Conservation (phyloP, 2,888 invertebrate species). For the Drosophila aldrichi region DNA sequence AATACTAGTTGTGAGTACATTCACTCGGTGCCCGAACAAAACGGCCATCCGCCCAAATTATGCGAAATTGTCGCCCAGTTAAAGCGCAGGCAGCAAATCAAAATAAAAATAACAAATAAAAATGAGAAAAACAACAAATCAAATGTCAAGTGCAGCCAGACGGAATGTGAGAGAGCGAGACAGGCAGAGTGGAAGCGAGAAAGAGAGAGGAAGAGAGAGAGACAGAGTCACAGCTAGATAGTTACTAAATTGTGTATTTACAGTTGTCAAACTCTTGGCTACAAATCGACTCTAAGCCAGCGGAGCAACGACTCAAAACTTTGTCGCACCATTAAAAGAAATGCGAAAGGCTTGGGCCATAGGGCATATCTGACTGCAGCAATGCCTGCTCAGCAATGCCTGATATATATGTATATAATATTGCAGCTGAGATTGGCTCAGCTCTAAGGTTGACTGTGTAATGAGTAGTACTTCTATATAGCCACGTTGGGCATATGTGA, state of each 20-base stretch:
- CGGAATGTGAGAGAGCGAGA: neutral
- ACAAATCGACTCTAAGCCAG: slow-evolving; percentile 5
- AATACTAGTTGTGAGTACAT: slow-evolving; percentile 11
- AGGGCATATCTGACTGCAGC: neutral
- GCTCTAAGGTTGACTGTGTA: no score
- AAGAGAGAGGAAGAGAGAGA: neutral
- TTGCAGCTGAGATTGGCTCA: no score
- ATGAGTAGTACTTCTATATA: neutral
- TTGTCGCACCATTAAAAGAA: neutral
- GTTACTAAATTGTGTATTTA: slow-evolving; percentile 17
- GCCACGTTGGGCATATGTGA: no score
- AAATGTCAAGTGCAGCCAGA: slow-evolving; percentile 73
- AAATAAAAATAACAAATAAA: slow-evolving; percentile 18
- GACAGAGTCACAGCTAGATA: neutral
- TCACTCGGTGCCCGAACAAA: slow-evolving; percentile 9
- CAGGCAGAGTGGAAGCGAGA: no score
- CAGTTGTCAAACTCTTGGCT: slow-evolving; percentile 1
- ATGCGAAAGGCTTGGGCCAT: neutral
- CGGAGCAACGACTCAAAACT: slow-evolving; percentile 1
- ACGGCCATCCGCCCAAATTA: slow-evolving; percentile 48
- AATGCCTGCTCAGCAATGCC: no score
- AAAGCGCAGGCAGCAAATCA: slow-evolving; percentile 17
- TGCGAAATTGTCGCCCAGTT: slow-evolving; percentile 62
- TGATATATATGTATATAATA: no score
- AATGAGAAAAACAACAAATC: slow-evolving; percentile 11